phyloP scores from a whole-genome alignment of 2,797 vertebrate genomes.

The Crocidura indochinensis region DNA sequence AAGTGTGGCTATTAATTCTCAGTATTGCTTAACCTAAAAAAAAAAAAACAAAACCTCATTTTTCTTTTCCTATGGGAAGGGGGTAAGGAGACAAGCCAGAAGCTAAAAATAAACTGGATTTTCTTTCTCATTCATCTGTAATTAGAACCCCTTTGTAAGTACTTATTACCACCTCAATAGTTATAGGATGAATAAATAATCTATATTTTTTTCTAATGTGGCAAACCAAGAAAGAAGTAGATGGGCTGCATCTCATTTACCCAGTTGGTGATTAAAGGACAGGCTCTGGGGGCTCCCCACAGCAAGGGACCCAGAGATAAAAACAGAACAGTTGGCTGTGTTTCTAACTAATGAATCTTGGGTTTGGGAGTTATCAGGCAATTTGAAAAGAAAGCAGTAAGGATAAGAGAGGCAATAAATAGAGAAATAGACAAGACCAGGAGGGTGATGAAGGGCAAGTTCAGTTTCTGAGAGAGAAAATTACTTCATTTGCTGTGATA shows the following conservation, averaged over 20 bases:
- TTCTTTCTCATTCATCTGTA: conserved; percentile 62
- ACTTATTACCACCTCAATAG: conserved; percentile 68
- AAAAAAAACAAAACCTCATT: conserved; percentile 51
- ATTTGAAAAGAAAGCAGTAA: conserved; percentile 91
- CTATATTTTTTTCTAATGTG: conserved; percentile 75
- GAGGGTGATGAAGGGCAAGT: conserved; percentile 85
- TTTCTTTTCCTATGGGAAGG: conserved; percentile 65
- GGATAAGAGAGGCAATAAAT: conserved; percentile 73
- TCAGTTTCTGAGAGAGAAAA: conserved; percentile 87
- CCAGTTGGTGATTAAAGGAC: conserved; percentile 84
- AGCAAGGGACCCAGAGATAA: conserved; percentile 81
- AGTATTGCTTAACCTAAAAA: conserved; percentile 59
- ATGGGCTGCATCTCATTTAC: conserved; percentile 84
- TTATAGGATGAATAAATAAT: conserved; percentile 74
- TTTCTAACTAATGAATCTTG: conserved; percentile 93
- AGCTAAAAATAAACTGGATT: conserved; percentile 74
- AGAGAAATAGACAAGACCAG: conserved; percentile 86
- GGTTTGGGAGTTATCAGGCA: conserved; percentile 90
- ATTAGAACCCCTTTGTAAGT: conserved; percentile 78
- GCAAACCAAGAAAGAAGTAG: conserved; percentile 75
- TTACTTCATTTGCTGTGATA: conserved; percentile 82
- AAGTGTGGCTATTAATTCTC: conserved; percentile 65
- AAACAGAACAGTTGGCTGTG: conserved; percentile 81
- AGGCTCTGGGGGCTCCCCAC: conserved; percentile 80
- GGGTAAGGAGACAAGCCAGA: conserved; percentile 68